A percentile compares a stretch with the other conserved stretches of the same genome.
These are phyloP conservation scores for Mustela lutreola DNA, from an alignment of 2,113 vertebrate genomes.

Conservation along the genomic window DNA sequence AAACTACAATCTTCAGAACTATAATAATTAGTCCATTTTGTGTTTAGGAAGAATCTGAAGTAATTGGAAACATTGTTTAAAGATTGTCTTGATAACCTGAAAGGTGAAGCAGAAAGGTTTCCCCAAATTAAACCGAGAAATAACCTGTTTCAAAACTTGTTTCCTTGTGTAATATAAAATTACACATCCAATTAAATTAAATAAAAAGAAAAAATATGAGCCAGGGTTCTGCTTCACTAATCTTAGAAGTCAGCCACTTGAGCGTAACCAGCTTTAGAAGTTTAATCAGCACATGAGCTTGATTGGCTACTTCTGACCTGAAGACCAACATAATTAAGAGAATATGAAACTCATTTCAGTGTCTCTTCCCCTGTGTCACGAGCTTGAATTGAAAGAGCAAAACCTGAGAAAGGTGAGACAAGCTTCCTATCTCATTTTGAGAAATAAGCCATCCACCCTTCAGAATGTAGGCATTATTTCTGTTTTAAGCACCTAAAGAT, in stretches of 20 bases:
- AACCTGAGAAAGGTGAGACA: not conserved
- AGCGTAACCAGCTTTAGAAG: not conserved
- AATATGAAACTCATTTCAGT: not conserved
- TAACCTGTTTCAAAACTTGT: constrained; percentile 27
- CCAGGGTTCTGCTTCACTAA: constrained; percentile 4
- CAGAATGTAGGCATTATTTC: not conserved
- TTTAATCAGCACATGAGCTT: constrained; percentile 2
- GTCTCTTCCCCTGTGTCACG: not conserved
- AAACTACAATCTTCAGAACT: not conserved
- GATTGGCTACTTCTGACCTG: not conserved
- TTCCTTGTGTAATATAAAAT: constrained; percentile 53
- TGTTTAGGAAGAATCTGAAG: constrained; percentile 41
- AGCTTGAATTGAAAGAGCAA: not conserved
- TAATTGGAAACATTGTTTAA: constrained; percentile 59
- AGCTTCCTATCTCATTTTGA: constrained; percentile 16
- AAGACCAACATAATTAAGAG: constrained; percentile 38
- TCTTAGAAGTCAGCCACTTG: constrained; percentile 50
- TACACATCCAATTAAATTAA: constrained; percentile 59
- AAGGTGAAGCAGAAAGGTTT: constrained; percentile 50
- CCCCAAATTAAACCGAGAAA: constrained; percentile 48
- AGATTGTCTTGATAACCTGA: constrained; percentile 21
- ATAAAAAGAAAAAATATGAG: constrained; percentile 57
- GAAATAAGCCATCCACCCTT: not conserved
- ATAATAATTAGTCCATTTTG: constrained; percentile 12
- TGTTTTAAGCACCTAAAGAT: not conserved